These are phyloP conservation scores for Ganaspis brasiliensis DNA, from an alignment of 2,888 invertebrate species.

Conservation along the genomic window DNA sequence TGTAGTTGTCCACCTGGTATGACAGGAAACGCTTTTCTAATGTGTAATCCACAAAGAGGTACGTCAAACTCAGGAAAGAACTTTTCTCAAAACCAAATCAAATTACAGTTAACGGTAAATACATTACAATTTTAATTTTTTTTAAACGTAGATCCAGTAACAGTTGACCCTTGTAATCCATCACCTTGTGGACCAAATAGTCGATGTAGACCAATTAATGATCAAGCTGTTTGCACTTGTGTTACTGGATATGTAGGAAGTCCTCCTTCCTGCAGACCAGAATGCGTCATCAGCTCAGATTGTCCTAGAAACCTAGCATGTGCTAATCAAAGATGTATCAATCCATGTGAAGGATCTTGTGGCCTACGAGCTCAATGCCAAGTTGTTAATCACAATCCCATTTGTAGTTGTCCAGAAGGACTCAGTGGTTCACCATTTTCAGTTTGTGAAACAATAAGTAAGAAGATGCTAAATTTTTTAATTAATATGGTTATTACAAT, in stretches of 20 bases:
- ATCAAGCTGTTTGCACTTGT: constrained; percentile 89
- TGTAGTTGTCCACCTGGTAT: constrained; percentile 87
- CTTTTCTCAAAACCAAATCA: constrained; percentile 11
- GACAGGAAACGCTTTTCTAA: constrained; percentile 87
- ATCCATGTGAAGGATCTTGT: constrained; percentile 82
- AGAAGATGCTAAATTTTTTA: constrained; percentile 85
- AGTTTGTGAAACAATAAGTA: constrained; percentile 86
- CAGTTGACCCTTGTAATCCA: constrained; percentile 85
- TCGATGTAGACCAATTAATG: constrained; percentile 88
- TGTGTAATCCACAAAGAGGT: constrained; percentile 82
- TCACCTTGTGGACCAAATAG: constrained; percentile 91
- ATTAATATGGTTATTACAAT: constrained; percentile 81
- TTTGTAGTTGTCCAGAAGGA: constrained; percentile 81
- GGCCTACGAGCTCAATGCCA: constrained; percentile 82
- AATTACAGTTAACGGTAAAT: no score
- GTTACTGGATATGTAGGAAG: constrained; percentile 88
- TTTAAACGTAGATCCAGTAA: constrained; percentile 77
- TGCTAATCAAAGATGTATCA: constrained; percentile 82
- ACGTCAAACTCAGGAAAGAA: constrained; percentile 61
- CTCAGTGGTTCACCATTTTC: constrained; percentile 80
- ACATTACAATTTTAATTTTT: no score
- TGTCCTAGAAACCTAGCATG: constrained; percentile 83
- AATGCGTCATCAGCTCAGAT: constrained; percentile 84
- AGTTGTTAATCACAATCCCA: constrained; percentile 82
- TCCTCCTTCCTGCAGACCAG: constrained; percentile 89